phyloP scores from a whole-genome alignment of 2,888 invertebrate genomes.

The Apodemia hepburni region DNA sequence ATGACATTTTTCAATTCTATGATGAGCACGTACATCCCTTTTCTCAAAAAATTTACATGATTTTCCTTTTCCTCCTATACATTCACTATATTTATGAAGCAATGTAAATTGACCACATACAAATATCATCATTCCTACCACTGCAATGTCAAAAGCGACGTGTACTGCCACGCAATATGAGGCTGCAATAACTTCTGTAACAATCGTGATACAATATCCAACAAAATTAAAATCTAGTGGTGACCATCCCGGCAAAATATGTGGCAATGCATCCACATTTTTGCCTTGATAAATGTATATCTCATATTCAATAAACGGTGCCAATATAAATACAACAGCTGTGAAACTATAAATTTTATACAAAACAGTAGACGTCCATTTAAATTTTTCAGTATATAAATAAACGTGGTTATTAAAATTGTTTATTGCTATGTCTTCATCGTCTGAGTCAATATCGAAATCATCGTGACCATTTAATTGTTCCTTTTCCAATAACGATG shows the following conservation, averaged over 20 bases:
- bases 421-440: slow-evolving; percentile 33
- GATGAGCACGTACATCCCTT: slow-evolving; percentile 48
- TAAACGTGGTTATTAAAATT: slow-evolving; percentile 34
- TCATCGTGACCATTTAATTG: slow-evolving; percentile 33
- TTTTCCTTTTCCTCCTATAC: slow-evolving; percentile 48
- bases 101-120: slow-evolving; percentile 53
- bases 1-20: slow-evolving; percentile 50
- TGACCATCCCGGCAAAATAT: slow-evolving; percentile 55
- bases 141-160: slow-evolving; percentile 49
- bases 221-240: slow-evolving; percentile 42
- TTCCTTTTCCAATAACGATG: slow-evolving; percentile 41
- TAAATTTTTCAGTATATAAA: slow-evolving; percentile 44
- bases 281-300: slow-evolving; percentile 34
- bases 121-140: slow-evolving; percentile 57
- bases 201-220: slow-evolving; percentile 43
- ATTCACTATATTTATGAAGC: slow-evolving; percentile 44
- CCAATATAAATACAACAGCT: slow-evolving; percentile 42
- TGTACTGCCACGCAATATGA: slow-evolving; percentile 52
- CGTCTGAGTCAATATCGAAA: slow-evolving; percentile 37
- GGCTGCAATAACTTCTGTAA: slow-evolving; percentile 45
- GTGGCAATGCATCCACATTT: slow-evolving; percentile 40
- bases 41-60: slow-evolving; percentile 33
- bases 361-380: slow-evolving; percentile 39
- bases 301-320: slow-evolving; percentile 53
- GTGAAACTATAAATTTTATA: slow-evolving; percentile 48